Percentiles rank a stretch among this genome's conserved stretches.
phyloP scores from a whole-genome alignment of 1,140 invertebrate genomes.

The Trachymyrmex septentrionalis region DNA sequence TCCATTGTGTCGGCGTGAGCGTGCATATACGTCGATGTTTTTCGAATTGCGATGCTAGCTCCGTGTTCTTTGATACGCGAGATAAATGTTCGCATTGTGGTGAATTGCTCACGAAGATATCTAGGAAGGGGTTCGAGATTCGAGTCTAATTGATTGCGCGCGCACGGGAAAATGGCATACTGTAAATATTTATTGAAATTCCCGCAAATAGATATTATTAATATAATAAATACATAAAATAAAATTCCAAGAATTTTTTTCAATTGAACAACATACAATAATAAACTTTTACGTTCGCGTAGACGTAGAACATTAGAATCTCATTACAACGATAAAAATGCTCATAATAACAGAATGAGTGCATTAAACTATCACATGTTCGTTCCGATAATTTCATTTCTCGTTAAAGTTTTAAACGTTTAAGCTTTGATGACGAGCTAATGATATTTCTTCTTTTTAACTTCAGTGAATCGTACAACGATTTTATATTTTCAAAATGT shows the following conservation, averaged over 20 bases:
- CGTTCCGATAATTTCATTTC: not conserved
- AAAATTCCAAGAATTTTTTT: not conserved
- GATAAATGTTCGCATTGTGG: constrained; percentile 50
- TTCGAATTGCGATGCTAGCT: constrained; percentile 44
- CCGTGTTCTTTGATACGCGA: constrained; percentile 26
- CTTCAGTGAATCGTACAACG: not conserved
- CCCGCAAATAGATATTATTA: not conserved
- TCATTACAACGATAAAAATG: not conserved
- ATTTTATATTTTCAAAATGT: constrained; percentile 20
- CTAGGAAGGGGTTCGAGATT: not conserved
- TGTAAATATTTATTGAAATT: not conserved
- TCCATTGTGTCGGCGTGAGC: constrained; percentile 61
- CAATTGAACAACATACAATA: not conserved
- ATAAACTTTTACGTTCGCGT: not conserved
- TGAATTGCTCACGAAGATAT: not conserved
- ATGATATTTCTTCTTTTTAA: constrained; percentile 8
- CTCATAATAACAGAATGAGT: not conserved
- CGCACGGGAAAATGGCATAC: not conserved
- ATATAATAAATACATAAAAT: not conserved
- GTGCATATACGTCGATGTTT: constrained; percentile 57
- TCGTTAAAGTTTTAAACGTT: not conserved
- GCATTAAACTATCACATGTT: constrained; percentile 1
- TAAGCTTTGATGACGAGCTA: not conserved
- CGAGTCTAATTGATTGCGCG: not conserved
- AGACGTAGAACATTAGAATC: not conserved